These are phyloP conservation scores for Acronicta aceris DNA, from an alignment of 2,888 invertebrate genomes.

Conservation along the genomic window DNA sequence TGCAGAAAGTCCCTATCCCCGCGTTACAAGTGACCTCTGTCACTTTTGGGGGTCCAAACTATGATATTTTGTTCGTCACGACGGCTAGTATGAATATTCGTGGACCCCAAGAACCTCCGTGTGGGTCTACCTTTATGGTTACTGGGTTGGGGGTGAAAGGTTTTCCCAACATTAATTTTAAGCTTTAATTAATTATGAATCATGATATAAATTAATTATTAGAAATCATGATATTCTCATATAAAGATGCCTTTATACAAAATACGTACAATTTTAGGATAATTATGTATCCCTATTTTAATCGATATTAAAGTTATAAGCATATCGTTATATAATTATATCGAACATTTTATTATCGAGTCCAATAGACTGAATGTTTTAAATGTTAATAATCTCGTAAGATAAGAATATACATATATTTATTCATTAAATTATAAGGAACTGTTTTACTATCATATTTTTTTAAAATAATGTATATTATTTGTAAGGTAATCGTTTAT, in stretches of 20 bases:
- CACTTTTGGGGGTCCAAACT: conserved; percentile 92
- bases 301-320: not conserved
- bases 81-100: conserved; percentile 84
- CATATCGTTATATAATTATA: too few species aligned
- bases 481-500: too few species aligned
- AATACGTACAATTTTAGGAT: not conserved
- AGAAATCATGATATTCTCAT: too few species aligned
- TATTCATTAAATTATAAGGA: not conserved
- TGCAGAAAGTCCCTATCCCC: conserved; percentile 86
- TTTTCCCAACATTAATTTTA: conserved; percentile 71
- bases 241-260: not conserved
- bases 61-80: conserved; percentile 91
- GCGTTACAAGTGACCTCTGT: conserved; percentile 92
- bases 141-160: conserved; percentile 90
- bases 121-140: conserved; percentile 90
- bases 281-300: not conserved
- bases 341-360: not conserved
- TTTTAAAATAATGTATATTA: too few species aligned
- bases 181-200: conserved; percentile 52
- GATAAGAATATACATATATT: conserved; percentile 11
- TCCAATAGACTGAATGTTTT: not conserved
- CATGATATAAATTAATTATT: too few species aligned
- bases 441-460: not conserved
- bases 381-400: not conserved
- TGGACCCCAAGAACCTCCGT: conserved; percentile 80